Base-by-base conservation (phyloP, 1,140 invertebrate genomes). In the Drosophila truncata region DNA sequence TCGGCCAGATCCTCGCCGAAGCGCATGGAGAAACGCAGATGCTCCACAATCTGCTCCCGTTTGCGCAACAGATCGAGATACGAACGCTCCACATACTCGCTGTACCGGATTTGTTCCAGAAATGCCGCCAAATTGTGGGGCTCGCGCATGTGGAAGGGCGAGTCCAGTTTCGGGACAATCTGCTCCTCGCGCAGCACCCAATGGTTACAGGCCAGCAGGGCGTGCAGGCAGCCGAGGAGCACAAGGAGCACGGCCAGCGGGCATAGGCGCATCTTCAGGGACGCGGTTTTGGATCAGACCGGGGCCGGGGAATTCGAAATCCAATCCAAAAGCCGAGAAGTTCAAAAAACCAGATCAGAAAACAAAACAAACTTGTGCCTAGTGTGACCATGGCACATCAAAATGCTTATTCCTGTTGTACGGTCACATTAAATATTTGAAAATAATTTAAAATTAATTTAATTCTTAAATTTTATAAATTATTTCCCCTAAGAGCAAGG, bases 101-200 rank as follows among this genome's bases (percentile, higher is more conserved):
- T 92, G 64, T 92, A 85, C n/a, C 76, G 80, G 44, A 98, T 97
- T 94, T 98, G 97, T 33, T 97, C 96, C 80, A 98, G 93, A 91
- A 98, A 95, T 1, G 95, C 95, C 47, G 97, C 92, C 27, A 98
- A 93, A 93, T 98, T 97, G 91, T 97, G 95, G 0, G 97, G 96
- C 58, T 95, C 93, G 39, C 95, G 94, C 93, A 98, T 93, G 93
- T 96, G 95, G 93, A 96, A 98, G 3, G 96, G 95, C 7, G 97
- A 97, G 86, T 97, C 94, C 44, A 94, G 70, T 94, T 96, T 91
- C 31, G 80, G 79, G 9, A 84, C 73, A 35, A 91, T 91, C 27
- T 80, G 82, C 35, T 88, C 87, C 55, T 92, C 91, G 37, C 90
- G 82, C 1, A 92, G 58, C 20, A 91, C 78, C 90, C 91, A 92